Base-by-base conservation (phyloP, 2,888 invertebrate genomes). In the Lycia hirtaria region DNA sequence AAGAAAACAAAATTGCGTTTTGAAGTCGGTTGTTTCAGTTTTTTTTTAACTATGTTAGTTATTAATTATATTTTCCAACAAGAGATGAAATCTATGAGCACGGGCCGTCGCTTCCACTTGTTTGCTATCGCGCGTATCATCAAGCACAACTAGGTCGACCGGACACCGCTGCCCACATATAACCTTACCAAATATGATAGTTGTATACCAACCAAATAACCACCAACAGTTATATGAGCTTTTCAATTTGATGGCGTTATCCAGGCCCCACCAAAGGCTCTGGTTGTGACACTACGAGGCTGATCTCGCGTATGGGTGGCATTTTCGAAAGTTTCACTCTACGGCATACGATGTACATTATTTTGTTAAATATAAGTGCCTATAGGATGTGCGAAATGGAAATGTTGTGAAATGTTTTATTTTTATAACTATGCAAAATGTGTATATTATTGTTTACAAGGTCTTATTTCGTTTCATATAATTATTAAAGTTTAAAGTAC, bases 91-190 rank as follows among this genome's bases (percentile, higher is more conserved):
- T 69, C 68, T 48, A 67, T 64, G 65, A 63, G 78, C 68, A 62
- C 60, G 72, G 73, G 75, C 71, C 75, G 72, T 65, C 67, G 71
- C 70, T 71, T 70, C 61, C 67, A 75, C 69, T 77, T 86, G 75
- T 82, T 87, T 83, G 74, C 75, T 87, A 89, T 90, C 89, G 65
- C 67, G 56, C 69, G 71, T 86, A 85, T 81, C 84, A 88, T 88
- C 88, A 71, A 19, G 63, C 63, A 65, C 77, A 87, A 80, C 80
- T 88, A 75, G 88, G 89, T 87, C 89, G 88, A 83, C 86, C 88
- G 89, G 88, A 88, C 85, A 83, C 53, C 41, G 75, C 79, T 69
- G 63, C 83, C 82, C 75, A 82, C 81, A 73, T 77, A 47, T 33
- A 58, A 50, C 38, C 47, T 55, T 43, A 45, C 59, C 35, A 51